These are phyloP conservation scores for Miniopterus natalensis DNA, from an alignment of 2,113 vertebrate species.

Conservation along the genomic window DNA sequence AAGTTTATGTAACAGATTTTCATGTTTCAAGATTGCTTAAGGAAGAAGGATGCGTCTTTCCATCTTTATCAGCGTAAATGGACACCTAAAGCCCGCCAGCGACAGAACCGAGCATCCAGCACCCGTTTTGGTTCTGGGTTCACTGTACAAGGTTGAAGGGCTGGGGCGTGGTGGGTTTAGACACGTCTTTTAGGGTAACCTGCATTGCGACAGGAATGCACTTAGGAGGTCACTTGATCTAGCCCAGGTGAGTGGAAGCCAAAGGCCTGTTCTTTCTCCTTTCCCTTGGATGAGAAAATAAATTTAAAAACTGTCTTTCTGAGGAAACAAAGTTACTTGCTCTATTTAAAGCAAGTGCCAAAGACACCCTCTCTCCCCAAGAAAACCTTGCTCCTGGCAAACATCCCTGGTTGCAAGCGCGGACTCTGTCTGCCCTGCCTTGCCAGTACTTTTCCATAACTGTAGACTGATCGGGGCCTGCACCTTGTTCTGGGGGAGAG, in stretches of 20 bases:
- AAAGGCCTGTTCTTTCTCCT: neutral
- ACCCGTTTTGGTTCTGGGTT: neutral
- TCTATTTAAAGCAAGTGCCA: neutral
- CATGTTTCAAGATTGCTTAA: neutral
- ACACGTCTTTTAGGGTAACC: neutral
- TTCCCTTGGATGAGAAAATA: neutral
- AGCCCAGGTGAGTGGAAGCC: slow-evolving; percentile 48
- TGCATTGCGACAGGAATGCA: neutral
- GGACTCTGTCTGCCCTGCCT: neutral
- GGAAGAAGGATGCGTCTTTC: neutral
- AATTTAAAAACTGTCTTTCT: neutral
- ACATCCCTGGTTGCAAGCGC: rapidly evolving
- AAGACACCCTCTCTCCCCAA: neutral
- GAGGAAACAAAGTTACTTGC: neutral
- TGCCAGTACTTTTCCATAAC: neutral
- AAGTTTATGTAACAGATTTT: neutral
- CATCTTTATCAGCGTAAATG: neutral
- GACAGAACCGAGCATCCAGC: neutral
- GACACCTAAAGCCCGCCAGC: neutral
- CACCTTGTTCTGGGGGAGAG: neutral
- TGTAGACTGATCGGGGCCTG: neutral
- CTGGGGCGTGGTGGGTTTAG: neutral
- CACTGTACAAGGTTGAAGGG: neutral
- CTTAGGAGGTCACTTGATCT: neutral
- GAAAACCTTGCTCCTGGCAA: neutral